Percentiles rank a stretch among this genome's conserved stretches.
These are phyloP conservation scores for Aldabrachelys gigantea DNA, from an alignment of 2,113 vertebrate species.

Conservation along the genomic window DNA sequence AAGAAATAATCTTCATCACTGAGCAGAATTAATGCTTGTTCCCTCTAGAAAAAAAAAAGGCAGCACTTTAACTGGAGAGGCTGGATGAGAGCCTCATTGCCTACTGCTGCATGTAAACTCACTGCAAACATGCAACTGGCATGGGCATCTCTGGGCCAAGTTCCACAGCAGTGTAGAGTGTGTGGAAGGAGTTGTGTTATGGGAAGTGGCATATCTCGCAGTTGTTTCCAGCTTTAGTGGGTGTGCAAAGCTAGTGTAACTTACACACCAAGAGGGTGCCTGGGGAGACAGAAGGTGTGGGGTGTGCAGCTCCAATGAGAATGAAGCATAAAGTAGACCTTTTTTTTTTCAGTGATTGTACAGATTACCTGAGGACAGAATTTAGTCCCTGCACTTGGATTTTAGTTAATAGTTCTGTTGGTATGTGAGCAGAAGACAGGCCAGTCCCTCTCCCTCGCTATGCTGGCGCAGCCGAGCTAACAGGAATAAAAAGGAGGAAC, in stretches of 20 bases:
- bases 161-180: background rate
- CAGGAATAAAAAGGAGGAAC: background rate
- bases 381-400: background rate
- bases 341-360: background rate
- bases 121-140: background rate
- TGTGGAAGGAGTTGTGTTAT: background rate
- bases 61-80: slow-evolving; percentile 22
- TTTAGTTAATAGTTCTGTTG: background rate
- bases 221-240: background rate
- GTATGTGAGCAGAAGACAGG: background rate
- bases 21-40: slow-evolving; percentile 35
- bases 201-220: background rate
- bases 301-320: background rate
- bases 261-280: background rate
- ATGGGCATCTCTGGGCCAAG: background rate
- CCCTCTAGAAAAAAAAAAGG: background rate
- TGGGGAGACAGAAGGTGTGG: background rate
- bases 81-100: slow-evolving; percentile 17
- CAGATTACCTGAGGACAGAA: background rate
- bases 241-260: background rate
- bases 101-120: slow-evolving; percentile 42
- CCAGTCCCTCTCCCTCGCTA: background rate
- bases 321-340: background rate
- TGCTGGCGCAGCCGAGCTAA: background rate
- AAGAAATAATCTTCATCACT: background rate